Evolutionary conservation across 2,797 vertebrate genomes (phyloP).

Genomic region (Takifugu rubripes): DNA sequence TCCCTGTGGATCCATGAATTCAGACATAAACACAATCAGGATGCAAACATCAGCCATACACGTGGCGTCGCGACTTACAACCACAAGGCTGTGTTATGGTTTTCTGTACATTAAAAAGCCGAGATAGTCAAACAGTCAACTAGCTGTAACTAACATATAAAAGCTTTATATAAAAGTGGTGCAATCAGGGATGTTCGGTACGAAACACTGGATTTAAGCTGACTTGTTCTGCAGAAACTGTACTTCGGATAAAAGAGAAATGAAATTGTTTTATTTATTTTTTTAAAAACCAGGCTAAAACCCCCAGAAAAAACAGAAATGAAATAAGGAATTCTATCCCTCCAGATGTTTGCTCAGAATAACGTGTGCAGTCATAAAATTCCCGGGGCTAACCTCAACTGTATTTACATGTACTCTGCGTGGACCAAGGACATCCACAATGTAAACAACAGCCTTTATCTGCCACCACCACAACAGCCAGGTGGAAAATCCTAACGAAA

Average conservation of each 20-base stretch:
- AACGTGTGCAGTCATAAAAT: background rate
- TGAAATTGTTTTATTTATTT: too few relatives aligned
- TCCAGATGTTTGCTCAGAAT: constrained; percentile 3
- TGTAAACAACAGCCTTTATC: too few relatives aligned
- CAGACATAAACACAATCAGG: constrained; percentile 13
- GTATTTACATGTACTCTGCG: too few relatives aligned
- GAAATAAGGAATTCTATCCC: constrained; percentile 9
- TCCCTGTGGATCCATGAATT: constrained; percentile 20
- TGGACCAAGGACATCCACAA: too few relatives aligned
- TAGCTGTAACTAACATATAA: constrained; percentile 41
- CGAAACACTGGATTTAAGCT: too few relatives aligned
- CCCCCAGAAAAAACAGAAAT: background rate
- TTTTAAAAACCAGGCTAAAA: background rate
- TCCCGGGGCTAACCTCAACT: constrained; percentile 1
- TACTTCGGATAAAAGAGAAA: constrained; percentile 13
- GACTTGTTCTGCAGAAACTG: constrained; percentile 13
- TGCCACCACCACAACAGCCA: background rate
- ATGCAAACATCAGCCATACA: constrained; percentile 14
- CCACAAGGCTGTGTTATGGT: constrained; percentile 8
- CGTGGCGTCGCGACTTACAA: background rate
- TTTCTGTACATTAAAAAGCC: constrained; percentile 9
- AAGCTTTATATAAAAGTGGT: constrained; percentile 19
- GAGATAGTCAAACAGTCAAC: constrained; percentile 39
- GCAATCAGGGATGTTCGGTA: too few relatives aligned
- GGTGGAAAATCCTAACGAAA: background rate